These are phyloP conservation scores for Drosophila sordidula DNA, from an alignment of 2,888 invertebrate genomes.

Conservation along the genomic window DNA sequence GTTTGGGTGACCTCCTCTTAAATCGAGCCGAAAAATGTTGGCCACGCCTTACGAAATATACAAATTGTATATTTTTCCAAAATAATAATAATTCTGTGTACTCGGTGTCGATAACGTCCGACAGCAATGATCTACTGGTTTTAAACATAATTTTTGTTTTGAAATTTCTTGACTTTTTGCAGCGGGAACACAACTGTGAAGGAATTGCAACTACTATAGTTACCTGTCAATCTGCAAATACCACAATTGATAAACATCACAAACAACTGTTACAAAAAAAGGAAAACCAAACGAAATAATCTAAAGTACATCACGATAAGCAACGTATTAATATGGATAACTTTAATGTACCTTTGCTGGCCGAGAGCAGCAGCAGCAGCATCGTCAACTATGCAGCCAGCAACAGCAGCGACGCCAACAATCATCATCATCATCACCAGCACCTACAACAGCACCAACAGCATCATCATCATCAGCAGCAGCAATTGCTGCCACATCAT, in stretches of 20 bases:
- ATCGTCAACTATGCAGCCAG: constrained; percentile 44
- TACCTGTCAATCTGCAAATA: constrained; percentile 10
- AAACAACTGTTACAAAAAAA: constrained; percentile 5
- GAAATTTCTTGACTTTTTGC: background rate
- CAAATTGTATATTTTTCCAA: too few relatives aligned
- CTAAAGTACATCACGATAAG: constrained; percentile 52
- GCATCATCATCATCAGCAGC: constrained; percentile 39
- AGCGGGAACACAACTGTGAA: constrained; percentile 18
- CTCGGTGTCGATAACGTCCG: too few relatives aligned
- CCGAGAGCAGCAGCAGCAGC: constrained; percentile 64
- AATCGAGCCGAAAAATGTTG: too few relatives aligned
- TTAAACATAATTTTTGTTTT: background rate
- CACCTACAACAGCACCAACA: constrained; percentile 31
- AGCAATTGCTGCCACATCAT: constrained; percentile 60
- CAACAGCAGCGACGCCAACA: constrained; percentile 41
- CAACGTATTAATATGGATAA: constrained; percentile 68
- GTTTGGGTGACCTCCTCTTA: too few relatives aligned
- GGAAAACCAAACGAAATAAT: constrained; percentile 4
- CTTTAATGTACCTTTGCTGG: constrained; percentile 74
- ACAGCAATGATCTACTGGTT: background rate
- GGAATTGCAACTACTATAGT: constrained; percentile 22
- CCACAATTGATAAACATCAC: constrained; percentile 17
- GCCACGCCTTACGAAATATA: too few relatives aligned
- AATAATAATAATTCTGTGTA: too few relatives aligned
- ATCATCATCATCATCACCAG: constrained; percentile 34